Evolutionary conservation across 2,797 vertebrate species (phyloP).

Genomic region (Sebastes kiyomatsui): DNA sequence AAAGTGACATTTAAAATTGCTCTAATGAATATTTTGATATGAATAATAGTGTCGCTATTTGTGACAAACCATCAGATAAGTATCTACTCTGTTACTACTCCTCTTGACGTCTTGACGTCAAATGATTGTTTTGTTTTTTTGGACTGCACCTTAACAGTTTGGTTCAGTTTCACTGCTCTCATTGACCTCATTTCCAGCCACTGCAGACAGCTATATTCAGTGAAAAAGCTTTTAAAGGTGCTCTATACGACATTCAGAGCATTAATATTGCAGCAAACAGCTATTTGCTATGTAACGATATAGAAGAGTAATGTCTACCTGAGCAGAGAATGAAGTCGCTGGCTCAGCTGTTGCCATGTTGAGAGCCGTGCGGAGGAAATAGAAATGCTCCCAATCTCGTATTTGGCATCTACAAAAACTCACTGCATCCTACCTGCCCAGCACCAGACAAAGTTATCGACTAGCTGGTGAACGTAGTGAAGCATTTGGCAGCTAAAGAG

Average conservation of each 20-base stretch:
- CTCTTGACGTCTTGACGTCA: background rate
- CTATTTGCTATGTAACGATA: too few relatives aligned
- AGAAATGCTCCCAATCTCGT: too few relatives aligned
- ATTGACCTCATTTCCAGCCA: background rate
- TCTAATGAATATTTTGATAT: background rate
- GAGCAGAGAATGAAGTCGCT: too few relatives aligned
- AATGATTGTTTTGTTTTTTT: background rate
- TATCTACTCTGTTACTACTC: background rate
- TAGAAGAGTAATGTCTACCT: too few relatives aligned
- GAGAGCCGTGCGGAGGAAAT: too few relatives aligned
- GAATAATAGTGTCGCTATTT: background rate
- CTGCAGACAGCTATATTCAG: background rate
- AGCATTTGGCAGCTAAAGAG: background rate
- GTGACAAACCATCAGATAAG: background rate
- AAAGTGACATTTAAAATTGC: background rate
- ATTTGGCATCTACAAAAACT: background rate
- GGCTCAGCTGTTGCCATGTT: too few relatives aligned
- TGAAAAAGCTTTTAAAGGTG: background rate
- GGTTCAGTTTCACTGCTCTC: too few relatives aligned
- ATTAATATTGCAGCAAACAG: too few relatives aligned
- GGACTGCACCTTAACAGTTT: too few relatives aligned
- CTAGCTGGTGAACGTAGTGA: background rate
- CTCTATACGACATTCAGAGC: too few relatives aligned
- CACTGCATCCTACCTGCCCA: accelerated
- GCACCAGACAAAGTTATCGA: background rate